Percentiles rank a stretch among this genome's conserved stretches.
Evolutionary conservation across 2,797 vertebrate species (phyloP).

Genomic region (Sebastes minor): DNA sequence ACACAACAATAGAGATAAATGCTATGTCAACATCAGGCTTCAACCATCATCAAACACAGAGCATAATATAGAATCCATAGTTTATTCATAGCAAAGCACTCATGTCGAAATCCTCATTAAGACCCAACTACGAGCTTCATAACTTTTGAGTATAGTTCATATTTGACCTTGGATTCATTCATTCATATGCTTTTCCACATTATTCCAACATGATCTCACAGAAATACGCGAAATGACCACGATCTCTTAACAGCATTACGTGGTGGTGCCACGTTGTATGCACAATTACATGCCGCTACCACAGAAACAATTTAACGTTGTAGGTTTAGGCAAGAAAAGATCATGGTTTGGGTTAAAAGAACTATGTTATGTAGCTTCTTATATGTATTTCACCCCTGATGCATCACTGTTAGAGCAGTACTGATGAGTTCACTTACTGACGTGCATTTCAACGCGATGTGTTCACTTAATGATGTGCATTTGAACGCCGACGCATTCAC

Average conservation of each 20-base stretch:
- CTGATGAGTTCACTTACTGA: too few relatives aligned
- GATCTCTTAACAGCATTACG: not conserved
- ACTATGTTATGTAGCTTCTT: too few relatives aligned
- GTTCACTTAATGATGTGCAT: too few relatives aligned
- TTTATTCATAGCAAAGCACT: too few relatives aligned
- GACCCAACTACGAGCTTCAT: not conserved
- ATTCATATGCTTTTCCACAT: too few relatives aligned
- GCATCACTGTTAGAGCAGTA: too few relatives aligned
- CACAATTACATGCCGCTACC: too few relatives aligned
- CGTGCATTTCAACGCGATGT: too few relatives aligned
- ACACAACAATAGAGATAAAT: not conserved
- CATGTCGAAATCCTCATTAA: too few relatives aligned
- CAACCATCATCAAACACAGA: not conserved
- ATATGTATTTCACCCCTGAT: too few relatives aligned
- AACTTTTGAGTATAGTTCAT: not conserved
- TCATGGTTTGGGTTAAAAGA: not conserved
- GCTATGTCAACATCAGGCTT: not conserved
- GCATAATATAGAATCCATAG: not conserved
- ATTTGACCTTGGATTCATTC: not conserved
- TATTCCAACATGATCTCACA: not conserved
- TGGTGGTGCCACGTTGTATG: not conserved
- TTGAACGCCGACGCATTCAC: too few relatives aligned
- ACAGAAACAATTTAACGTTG: not conserved
- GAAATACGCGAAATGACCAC: not conserved
- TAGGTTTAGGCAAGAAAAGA: not conserved